Evolutionary conservation across 2,888 invertebrate genomes (phyloP), one percentile per base, ranked within the genome.

Genomic region (Protophormia terraenovae): DNA sequence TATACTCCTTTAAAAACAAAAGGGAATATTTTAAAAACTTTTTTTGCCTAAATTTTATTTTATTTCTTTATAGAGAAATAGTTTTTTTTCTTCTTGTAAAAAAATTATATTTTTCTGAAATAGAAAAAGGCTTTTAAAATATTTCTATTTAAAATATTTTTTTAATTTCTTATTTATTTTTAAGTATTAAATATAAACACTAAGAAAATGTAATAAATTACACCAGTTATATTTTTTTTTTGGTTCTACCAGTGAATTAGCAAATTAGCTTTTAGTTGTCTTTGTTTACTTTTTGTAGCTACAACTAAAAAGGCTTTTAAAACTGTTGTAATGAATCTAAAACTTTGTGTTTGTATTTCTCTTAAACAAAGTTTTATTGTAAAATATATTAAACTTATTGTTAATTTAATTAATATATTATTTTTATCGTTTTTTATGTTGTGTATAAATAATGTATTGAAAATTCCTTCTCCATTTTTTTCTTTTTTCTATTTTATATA

Each of bases 1-100:
- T 77, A 32, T 60, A 75, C 47, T 80, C 83, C 64, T 35, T 55
- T 60, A 41, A 67, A 67, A 24, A n/a, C 67, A 71, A 16, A 71
- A 64, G 53, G 35, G 35, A 84, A 84, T 87, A 86, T 86, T 86
- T 86, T 67, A 72, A 83, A 85, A 73, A 86, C 84, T 86, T 88
- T 87, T 84, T 79, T 79, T 47, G 24, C 5, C 35, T 10, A 2
- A 12, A n/a, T n/a, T n/a, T 7, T 14, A 14, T 47, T 50, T 55
- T 1, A 16, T n/a, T 24, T 6, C 2, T 10, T 35, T 10, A 35
- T 10, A 35, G 2, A n/a, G 16, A 45, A 66, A 38, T 24, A 38
- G 32, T 53, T 47, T 47, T 7, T 75, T 67, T 45, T 45, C 29
- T 6, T 47, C 14, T 55, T n/a, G 16, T 29, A 76, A 79, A 75